These are phyloP conservation scores for Drosophila buzzatii DNA, from an alignment of 2,888 invertebrate species.

Conservation along the genomic window DNA sequence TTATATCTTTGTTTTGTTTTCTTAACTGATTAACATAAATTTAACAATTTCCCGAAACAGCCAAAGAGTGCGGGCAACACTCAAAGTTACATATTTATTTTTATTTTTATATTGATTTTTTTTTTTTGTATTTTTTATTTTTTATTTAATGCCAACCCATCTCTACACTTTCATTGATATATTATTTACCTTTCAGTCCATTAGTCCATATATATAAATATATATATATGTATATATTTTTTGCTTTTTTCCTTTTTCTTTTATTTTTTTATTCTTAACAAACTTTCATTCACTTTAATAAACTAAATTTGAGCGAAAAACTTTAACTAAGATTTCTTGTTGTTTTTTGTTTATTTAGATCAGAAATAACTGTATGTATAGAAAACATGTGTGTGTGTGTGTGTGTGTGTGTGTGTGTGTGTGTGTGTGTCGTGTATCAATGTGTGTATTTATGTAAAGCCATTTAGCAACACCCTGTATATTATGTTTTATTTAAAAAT, in stretches of 20 bases:
- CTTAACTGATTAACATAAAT: slow-evolving; percentile 68
- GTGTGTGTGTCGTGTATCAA: slow-evolving; percentile 16
- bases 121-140: slow-evolving; percentile 6
- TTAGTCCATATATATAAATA: slow-evolving; percentile 51
- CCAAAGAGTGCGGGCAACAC: slow-evolving; percentile 63
- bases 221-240: slow-evolving; percentile 23
- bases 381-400: slow-evolving; percentile 33
- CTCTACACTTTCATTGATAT: slow-evolving; percentile 73
- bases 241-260: slow-evolving; percentile 13
- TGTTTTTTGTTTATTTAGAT: slow-evolving; percentile 27
- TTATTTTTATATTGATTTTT: slow-evolving; percentile 13
- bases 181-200: slow-evolving; percentile 76
- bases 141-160: slow-evolving; percentile 34
- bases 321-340: slow-evolving; percentile 59
- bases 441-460: slow-evolving; percentile 51
- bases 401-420: slow-evolving; percentile 9
- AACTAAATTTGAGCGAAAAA: slow-evolving; percentile 79
- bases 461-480: slow-evolving; percentile 78
- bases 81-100: slow-evolving; percentile 31
- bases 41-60: slow-evolving; percentile 76
- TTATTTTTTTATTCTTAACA: slow-evolving; percentile 41
- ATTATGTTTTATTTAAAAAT: slow-evolving; percentile 52
- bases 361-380: slow-evolving; percentile 58
- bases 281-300: slow-evolving; percentile 55
- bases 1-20: slow-evolving; percentile 24